Base-by-base conservation (phyloP, 2,888 invertebrate genomes). In the Choristoneura rosaceana region DNA sequence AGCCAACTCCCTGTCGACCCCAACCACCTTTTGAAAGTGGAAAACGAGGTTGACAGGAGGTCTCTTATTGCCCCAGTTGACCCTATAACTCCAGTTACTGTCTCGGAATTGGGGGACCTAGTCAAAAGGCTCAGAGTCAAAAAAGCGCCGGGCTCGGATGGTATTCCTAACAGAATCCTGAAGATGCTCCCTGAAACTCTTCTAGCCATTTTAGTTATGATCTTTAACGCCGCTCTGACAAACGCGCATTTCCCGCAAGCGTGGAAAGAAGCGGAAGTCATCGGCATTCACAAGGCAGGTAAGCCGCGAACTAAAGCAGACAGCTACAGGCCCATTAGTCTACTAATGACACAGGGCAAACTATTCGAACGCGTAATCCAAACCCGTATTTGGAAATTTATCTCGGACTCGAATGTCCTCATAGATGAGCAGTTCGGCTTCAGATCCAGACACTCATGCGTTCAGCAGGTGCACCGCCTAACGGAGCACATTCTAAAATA, bases 371-470 rank as follows among this genome's bases (percentile, higher is more conserved):
- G n/a, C 0, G 5, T 55, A 8, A 43, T 69, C 7, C 69, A 55
- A 7, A 0, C 12, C 0, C 69, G 69, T 0, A 62, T 69, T 7
- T 50, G 41, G 43, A 1, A 4, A 1, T 52, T 17, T 25, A 17
- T 50, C 0, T 4, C 25, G 7, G 41, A 34, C n/a, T 3, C 50
- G 0, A 50, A 43, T 0, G 38, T 69, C 0, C 25, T 62, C 10
- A 69, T 69, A 0, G 50, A 69, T 25, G 68, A 69, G 25, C 68
- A 69, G 38, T 69, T 69, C 43, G 69, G 68, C 0, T 68, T 68
- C 3, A 15, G 60, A 0, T 0, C 68, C 10, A 68, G 15, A 14
- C 60, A 68, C 60, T 68, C 68, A 10, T 61, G 68, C 14, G 45
- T 60, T 5, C 68, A 68, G 14, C 68, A 68, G 3, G 50, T 69